A percentile compares a stretch with the other conserved stretches of the same genome.
These are phyloP conservation scores for Drosophila pachea DNA, from an alignment of 1,140 invertebrate species.

Conservation along the genomic window DNA sequence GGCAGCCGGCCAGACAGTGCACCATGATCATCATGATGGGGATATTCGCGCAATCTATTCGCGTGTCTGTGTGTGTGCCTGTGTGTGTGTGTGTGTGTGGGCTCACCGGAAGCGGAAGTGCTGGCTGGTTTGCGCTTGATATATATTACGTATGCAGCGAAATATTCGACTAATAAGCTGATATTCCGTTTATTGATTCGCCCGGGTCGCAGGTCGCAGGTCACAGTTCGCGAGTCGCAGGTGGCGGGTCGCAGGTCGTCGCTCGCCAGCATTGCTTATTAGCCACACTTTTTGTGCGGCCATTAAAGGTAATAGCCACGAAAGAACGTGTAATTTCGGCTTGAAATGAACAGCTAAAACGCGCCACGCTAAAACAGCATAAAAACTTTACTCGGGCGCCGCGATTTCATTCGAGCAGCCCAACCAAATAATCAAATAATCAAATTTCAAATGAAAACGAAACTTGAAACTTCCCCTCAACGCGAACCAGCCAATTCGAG, in stretches of 20 bases:
- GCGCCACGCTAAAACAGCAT: conserved; percentile 51
- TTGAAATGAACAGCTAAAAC: conserved; percentile 38
- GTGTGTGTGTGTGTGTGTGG: conserved; percentile 34
- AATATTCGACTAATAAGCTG: conserved; percentile 56
- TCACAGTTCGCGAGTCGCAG: background rate
- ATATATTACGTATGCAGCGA: conserved; percentile 48
- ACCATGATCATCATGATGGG: conserved; percentile 32
- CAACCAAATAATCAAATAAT: conserved; percentile 66
- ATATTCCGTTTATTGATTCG: conserved; percentile 75
- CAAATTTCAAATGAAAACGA: conserved; percentile 62
- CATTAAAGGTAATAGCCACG: conserved; percentile 71
- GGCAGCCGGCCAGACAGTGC: conserved; percentile 46
- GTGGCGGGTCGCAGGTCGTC: background rate
- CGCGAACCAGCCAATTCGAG: conserved; percentile 24
- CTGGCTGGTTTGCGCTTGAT: conserved; percentile 77
- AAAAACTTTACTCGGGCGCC: conserved; percentile 52
- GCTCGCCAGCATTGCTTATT: conserved; percentile 51
- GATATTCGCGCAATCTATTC: conserved; percentile 23
- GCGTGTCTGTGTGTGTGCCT: background rate
- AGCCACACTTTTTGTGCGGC: conserved; percentile 42
- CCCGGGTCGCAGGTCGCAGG: conserved; percentile 5
- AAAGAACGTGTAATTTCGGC: conserved; percentile 65
- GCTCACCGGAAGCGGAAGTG: conserved; percentile 69
- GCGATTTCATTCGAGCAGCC: conserved; percentile 39
- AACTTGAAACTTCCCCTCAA: conserved; percentile 38